Evolutionary conservation across 1,140 invertebrate species (phyloP).

Genomic region (Spodoptera litura): DNA sequence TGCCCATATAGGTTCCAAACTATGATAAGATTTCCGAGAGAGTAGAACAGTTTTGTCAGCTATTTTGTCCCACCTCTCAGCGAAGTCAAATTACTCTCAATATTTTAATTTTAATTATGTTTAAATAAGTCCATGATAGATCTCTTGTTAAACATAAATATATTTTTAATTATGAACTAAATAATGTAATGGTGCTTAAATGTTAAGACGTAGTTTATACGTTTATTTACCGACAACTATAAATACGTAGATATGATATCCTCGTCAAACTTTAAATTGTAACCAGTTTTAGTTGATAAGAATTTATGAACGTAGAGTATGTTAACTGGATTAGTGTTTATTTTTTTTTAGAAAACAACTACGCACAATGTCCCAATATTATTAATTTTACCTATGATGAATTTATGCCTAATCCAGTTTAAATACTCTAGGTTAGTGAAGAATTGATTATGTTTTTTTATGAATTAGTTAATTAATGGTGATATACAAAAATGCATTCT

Average conservation of each 20-base stretch:
- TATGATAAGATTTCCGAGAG: too few relatives aligned
- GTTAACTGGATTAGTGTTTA: too few relatives aligned
- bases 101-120: conserved; percentile 34
- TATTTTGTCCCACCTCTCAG: too few relatives aligned
- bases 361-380: not conserved
- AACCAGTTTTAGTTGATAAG: not conserved
- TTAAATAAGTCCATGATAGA: conserved; percentile 31
- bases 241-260: not conserved
- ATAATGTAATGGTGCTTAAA: conserved; percentile 40
- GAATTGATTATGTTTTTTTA: not conserved
- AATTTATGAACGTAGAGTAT: not conserved
- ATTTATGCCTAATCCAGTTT: not conserved
- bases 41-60: too few relatives aligned
- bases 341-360: not conserved
- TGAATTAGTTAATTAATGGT: not conserved
- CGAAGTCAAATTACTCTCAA: conserved; percentile 1
- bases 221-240: conserved; percentile 38
- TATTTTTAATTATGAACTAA: conserved; percentile 35
- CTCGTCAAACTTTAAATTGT: not conserved
- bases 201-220: conserved; percentile 26
- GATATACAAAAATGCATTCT: not conserved
- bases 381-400: not conserved
- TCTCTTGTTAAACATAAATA: conserved; percentile 29
- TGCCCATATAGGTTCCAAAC: conserved; percentile 9
- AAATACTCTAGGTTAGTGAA: not conserved